Percentiles rank a stretch among this genome's conserved stretches.
phyloP scores from a whole-genome alignment of 2,888 invertebrate species.

The Clivina fossor region DNA sequence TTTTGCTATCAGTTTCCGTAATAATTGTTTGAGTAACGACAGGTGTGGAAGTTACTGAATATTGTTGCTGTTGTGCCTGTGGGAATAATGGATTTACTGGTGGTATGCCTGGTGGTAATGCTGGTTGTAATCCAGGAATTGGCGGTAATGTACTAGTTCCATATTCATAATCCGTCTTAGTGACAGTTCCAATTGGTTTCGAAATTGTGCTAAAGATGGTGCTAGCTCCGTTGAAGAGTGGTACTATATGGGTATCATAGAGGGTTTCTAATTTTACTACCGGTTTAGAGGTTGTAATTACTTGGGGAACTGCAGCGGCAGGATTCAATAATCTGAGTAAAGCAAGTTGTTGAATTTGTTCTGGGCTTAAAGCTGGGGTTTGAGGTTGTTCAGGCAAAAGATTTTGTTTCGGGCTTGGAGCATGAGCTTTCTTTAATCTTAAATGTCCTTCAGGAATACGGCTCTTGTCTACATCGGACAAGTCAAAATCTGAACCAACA shows the following conservation, averaged over 20 bases:
- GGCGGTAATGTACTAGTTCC: conserved; percentile 72
- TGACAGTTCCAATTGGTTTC: conserved; percentile 74
- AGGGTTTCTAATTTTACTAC: conserved; percentile 74
- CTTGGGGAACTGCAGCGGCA: conserved; percentile 61
- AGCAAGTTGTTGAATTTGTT: conserved; percentile 75
- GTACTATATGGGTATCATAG: conserved; percentile 81
- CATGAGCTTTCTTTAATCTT: conserved; percentile 54
- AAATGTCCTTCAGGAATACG: conserved; percentile 59
- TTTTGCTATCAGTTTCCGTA: conserved; percentile 77
- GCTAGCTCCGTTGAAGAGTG: conserved; percentile 72
- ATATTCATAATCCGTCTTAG: conserved; percentile 76
- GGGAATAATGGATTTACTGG: conserved; percentile 59
- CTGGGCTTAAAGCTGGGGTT: conserved; percentile 63
- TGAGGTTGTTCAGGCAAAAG: conserved; percentile 47
- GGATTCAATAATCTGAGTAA: conserved; percentile 72
- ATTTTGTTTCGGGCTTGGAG: conserved; percentile 45
- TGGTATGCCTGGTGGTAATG: conserved; percentile 48
- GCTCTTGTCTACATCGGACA: conserved; percentile 69
- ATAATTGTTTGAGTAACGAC: conserved; percentile 78
- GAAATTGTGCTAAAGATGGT: conserved; percentile 79
- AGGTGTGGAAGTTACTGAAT: conserved; percentile 76
- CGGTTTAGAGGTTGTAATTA: conserved; percentile 78
- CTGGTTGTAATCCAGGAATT: conserved; percentile 48
- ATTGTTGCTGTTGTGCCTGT: conserved; percentile 63
- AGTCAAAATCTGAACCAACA: conserved; percentile 71